These are phyloP conservation scores for Phaethon lepturus DNA, from an alignment of 2,113 vertebrate genomes.

Conservation along the genomic window DNA sequence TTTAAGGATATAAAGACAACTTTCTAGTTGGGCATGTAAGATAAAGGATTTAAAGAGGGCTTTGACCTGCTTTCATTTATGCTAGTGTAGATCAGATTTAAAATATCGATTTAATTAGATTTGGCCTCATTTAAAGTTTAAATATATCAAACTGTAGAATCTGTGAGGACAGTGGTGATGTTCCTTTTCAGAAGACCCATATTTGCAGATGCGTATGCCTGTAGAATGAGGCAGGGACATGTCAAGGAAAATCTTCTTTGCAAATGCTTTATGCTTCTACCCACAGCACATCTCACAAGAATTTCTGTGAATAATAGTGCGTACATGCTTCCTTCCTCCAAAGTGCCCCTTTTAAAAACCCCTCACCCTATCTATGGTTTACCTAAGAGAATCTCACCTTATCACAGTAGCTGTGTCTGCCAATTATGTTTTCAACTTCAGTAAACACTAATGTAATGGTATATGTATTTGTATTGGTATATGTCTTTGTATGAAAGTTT, in stretches of 20 bases:
- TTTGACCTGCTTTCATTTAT: conserved; percentile 27
- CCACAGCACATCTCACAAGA: background rate
- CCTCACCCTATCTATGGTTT: background rate
- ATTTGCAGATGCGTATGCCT: background rate
- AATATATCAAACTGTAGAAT: background rate
- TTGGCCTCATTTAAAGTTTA: background rate
- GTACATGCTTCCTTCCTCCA: background rate
- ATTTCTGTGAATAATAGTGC: background rate
- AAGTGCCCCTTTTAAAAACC: background rate
- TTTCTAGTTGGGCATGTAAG: background rate
- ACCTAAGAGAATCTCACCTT: background rate
- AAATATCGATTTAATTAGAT: conserved; percentile 40
- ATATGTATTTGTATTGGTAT: background rate
- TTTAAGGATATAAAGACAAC: background rate
- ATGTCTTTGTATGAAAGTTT: background rate
- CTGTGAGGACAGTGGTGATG: background rate
- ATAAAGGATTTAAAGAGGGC: background rate
- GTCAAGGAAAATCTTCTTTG: background rate
- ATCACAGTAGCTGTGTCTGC: background rate
- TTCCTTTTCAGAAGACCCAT: background rate
- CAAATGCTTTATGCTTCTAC: background rate
- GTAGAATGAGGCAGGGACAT: background rate
- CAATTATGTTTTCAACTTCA: background rate
- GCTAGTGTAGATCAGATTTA: conserved; percentile 2
- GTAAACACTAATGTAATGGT: background rate